Evolutionary conservation across 37 sponge, comb jelly and placozoan genomes (phyloP).

Genomic region (Halichondria panicea): DNA sequence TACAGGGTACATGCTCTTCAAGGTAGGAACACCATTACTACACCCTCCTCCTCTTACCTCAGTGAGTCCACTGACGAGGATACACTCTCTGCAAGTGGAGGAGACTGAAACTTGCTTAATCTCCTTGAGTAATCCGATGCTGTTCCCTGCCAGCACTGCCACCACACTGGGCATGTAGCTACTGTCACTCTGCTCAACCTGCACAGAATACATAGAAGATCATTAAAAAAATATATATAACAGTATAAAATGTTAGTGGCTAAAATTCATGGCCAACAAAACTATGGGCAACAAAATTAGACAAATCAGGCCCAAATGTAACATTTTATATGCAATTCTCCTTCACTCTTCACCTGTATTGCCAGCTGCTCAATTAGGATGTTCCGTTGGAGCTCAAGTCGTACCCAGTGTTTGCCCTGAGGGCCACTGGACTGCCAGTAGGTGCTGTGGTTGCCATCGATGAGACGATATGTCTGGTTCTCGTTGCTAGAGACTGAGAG

Average conservation of each 20-base stretch:
- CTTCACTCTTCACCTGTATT: too few species aligned
- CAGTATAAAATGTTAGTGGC: too few species aligned
- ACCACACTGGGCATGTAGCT: slow-evolving; percentile 84
- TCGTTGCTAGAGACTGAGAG: slow-evolving; percentile 78
- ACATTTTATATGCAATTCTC: too few species aligned
- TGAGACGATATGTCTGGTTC: slow-evolving; percentile 51
- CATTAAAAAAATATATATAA: too few species aligned
- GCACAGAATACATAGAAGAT: background rate
- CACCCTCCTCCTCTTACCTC: slow-evolving; percentile 48
- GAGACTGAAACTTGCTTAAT: slow-evolving; percentile 66
- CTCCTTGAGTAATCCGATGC: slow-evolving; percentile 57
- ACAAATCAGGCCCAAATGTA: too few species aligned
- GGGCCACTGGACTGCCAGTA: slow-evolving; percentile 93
- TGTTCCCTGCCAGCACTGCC: slow-evolving; percentile 66
- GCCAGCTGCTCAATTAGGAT: slow-evolving; percentile 86
- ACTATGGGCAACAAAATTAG: too few species aligned
- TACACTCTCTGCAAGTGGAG: slow-evolving; percentile 32
- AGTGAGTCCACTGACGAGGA: slow-evolving; percentile 65
- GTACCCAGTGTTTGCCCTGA: slow-evolving; percentile 97
- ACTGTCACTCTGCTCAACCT: slow-evolving; percentile 77
- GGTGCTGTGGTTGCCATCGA: slow-evolving; percentile 69
- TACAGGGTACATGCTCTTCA: background rate
- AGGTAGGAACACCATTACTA: background rate
- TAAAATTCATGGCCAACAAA: too few species aligned
- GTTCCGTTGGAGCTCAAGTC: slow-evolving; percentile 81